Percentiles rank a stretch among this genome's conserved stretches.
Evolutionary conservation across 2,888 invertebrate genomes (phyloP).

Genomic region (Syrista parreyssii): DNA sequence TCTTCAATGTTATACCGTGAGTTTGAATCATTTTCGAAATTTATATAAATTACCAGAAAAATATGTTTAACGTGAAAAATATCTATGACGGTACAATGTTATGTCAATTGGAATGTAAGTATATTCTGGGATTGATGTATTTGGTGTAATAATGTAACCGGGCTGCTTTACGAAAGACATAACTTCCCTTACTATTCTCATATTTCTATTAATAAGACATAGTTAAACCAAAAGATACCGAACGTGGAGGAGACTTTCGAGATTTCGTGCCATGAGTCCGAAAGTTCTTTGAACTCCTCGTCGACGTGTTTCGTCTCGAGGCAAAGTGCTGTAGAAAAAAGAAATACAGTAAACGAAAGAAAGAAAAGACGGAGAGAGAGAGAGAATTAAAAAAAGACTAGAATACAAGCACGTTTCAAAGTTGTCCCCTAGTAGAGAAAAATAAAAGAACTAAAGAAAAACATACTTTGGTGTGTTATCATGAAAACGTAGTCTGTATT

Average conservation of each 20-base stretch:
- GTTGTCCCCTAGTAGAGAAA: background rate
- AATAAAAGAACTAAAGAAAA: background rate
- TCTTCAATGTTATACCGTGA: background rate
- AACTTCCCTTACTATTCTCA: background rate
- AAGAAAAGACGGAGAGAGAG: background rate
- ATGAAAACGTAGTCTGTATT: background rate
- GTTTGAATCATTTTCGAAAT: background rate
- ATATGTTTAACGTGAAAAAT: background rate
- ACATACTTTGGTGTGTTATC: background rate
- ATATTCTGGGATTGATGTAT: background rate
- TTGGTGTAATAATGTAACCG: background rate
- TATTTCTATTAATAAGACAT: background rate
- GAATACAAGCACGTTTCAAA: background rate
- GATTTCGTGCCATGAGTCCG: background rate
- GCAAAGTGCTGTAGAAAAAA: background rate
- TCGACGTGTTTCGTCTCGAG: background rate
- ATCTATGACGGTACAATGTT: background rate
- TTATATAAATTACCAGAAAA: background rate
- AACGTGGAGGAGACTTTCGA: background rate
- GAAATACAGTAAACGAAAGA: background rate
- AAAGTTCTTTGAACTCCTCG: background rate
- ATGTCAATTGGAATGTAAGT: background rate
- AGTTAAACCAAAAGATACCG: background rate
- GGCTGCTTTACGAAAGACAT: background rate
- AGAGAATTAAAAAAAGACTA: background rate